These are phyloP conservation scores for Hemibagrus wyckioides DNA, from an alignment of 2,113 vertebrate species.

Conservation along the genomic window DNA sequence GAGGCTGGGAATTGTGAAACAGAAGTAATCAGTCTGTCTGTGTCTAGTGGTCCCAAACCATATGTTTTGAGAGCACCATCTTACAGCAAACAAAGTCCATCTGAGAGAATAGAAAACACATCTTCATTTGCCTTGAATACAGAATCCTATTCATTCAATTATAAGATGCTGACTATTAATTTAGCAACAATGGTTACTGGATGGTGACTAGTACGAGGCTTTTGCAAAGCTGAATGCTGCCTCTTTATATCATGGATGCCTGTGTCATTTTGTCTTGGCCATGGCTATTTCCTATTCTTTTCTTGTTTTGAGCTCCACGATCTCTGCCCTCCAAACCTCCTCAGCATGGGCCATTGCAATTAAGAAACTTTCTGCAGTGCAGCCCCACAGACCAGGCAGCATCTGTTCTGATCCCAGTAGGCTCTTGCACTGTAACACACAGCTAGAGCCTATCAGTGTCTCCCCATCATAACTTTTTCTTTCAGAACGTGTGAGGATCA, in stretches of 20 bases:
- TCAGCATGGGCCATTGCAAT: slow-evolving; percentile 39
- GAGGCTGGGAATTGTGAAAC: slow-evolving; percentile 35
- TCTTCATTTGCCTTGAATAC: slow-evolving; percentile 18
- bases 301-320: slow-evolving; percentile 25
- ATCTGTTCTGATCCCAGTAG: slow-evolving; percentile 44
- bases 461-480: slow-evolving; percentile 3
- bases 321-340: slow-evolving; percentile 34
- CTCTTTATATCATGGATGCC: slow-evolving; percentile 11
- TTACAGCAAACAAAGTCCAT: background rate
- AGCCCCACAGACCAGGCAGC: slow-evolving; percentile 27
- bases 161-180: background rate
- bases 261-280: slow-evolving; percentile 15
- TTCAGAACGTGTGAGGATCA: slow-evolving; percentile 11
- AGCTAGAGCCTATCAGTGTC: slow-evolving; percentile 30
- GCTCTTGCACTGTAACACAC: slow-evolving; percentile 12
- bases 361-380: slow-evolving; percentile 39
- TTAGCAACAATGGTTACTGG: background rate
- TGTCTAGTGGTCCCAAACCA: slow-evolving; percentile 36
- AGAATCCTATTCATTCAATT: background rate
- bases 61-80: slow-evolving; percentile 4
- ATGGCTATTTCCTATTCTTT: slow-evolving; percentile 19
- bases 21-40: slow-evolving; percentile 27
- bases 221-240: background rate
- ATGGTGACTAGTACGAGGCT: too few relatives aligned
- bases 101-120: background rate